Evolutionary conservation across 2,113 vertebrate genomes (phyloP).

Genomic region (Protobothrops mucrosquamatus): DNA sequence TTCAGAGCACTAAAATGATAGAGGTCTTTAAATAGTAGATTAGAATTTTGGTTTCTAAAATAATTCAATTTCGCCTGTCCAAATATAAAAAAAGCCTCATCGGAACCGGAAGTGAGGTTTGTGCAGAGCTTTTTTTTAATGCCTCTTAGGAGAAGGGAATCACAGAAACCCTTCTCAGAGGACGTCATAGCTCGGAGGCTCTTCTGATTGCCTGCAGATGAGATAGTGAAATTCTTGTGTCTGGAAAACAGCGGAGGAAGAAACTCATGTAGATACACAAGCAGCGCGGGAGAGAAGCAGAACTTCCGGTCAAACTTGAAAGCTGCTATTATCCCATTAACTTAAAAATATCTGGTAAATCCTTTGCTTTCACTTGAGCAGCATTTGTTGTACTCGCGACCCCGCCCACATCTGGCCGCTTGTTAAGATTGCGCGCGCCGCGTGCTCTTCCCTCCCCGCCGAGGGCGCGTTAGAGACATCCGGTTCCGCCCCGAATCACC

Average conservation of each 20-base stretch:
- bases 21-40: not conserved
- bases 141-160: not conserved
- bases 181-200: constrained; percentile 45
- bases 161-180: not conserved
- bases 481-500: constrained; percentile 15
- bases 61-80: not conserved
- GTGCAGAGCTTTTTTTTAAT: not conserved
- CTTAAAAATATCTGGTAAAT: not conserved
- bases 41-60: not conserved
- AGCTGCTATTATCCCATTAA: not conserved
- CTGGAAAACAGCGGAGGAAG: constrained; percentile 69
- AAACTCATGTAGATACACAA: constrained; percentile 39
- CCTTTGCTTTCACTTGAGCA: not conserved
- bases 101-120: not conserved
- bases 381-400: too few species aligned
- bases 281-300: not conserved
- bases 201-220: constrained; percentile 59
- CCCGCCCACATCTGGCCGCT: not conserved
- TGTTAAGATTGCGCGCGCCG: not conserved
- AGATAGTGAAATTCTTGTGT: constrained; percentile 63
- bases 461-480: not conserved
- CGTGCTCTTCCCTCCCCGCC: not conserved
- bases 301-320: not conserved
- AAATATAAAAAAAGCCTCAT: not conserved
- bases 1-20: not conserved